phyloP scores from a whole-genome alignment of 30 jellyfish, hydroid and myxozoan species.

The Pelagia noctiluca region DNA sequence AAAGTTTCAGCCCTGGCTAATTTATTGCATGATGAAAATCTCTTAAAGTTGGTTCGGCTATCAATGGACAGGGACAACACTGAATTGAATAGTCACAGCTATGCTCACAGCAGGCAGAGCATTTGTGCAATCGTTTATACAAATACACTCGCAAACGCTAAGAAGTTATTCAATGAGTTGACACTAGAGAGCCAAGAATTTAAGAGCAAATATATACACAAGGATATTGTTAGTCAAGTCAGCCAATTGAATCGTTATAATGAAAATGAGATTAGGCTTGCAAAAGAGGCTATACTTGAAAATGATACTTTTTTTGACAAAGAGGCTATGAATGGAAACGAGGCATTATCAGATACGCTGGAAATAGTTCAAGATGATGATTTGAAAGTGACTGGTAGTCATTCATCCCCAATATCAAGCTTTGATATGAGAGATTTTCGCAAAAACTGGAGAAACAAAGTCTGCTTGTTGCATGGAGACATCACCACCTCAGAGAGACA shows the following conservation, averaged over 20 bases:
- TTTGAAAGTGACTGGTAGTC: too few species aligned
- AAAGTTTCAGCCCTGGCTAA: slow-evolving; percentile 29
- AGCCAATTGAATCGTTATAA: too few species aligned
- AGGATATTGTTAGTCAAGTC: not conserved
- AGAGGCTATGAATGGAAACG: too few species aligned
- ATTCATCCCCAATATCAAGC: too few species aligned
- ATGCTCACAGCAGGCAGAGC: not conserved
- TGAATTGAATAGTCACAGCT: not conserved
- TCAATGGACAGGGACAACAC: not conserved
- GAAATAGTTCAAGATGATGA: too few species aligned
- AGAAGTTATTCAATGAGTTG: slow-evolving; percentile 25
- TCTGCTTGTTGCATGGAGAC: slow-evolving; percentile 66
- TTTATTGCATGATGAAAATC: slow-evolving; percentile 37
- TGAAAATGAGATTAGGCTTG: too few species aligned
- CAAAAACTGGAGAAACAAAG: slow-evolving; percentile 40
- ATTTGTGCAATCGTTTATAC: slow-evolving; percentile 56
- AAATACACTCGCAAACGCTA: slow-evolving; percentile 63
- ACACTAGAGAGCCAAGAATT: not conserved
- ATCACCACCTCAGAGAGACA: slow-evolving; percentile 47
- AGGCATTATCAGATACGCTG: too few species aligned
- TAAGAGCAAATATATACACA: slow-evolving; percentile 5
- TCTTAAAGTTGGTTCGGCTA: slow-evolving; percentile 8
- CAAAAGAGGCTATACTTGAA: too few species aligned
- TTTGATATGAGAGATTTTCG: slow-evolving; percentile 26
- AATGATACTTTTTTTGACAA: too few species aligned